phyloP scores from a whole-genome alignment of 2,113 vertebrate species.

The Pedetes capensis region DNA sequence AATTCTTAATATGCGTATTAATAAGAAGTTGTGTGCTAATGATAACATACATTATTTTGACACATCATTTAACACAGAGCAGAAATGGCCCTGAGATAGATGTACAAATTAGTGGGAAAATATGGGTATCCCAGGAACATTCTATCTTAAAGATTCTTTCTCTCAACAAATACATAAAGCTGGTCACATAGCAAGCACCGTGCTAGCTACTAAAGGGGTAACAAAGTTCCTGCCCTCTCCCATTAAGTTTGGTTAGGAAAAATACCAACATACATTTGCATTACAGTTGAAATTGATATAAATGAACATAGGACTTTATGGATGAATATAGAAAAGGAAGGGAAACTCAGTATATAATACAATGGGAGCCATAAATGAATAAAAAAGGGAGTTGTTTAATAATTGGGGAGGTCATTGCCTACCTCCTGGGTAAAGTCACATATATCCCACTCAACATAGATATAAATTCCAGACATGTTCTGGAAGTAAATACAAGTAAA shows the following conservation, averaged over 20 bases:
- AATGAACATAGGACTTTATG: not conserved
- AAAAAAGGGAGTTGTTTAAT: not conserved
- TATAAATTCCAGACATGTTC: not conserved
- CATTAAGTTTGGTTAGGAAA: not conserved
- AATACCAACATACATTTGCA: not conserved
- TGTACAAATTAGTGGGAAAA: not conserved
- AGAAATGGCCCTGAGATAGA: not conserved
- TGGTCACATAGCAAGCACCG: not conserved
- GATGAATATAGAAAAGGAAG: not conserved
- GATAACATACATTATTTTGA: conserved; percentile 21
- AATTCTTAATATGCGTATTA: not conserved
- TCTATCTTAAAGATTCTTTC: not conserved
- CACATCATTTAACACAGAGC: not conserved
- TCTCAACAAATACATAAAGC: not conserved
- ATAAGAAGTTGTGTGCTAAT: not conserved
- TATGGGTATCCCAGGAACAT: not conserved
- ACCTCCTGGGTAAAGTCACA: not conserved
- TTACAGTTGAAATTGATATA: not conserved
- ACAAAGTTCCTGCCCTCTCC: not conserved
- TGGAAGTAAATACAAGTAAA: not conserved
- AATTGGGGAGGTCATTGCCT: not conserved
- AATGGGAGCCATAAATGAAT: not conserved
- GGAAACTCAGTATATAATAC: not conserved
- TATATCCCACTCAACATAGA: not conserved
- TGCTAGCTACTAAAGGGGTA: not conserved